These are phyloP conservation scores for Bugula neritina DNA, from an alignment of 2,888 invertebrate species.

Conservation along the genomic window DNA sequence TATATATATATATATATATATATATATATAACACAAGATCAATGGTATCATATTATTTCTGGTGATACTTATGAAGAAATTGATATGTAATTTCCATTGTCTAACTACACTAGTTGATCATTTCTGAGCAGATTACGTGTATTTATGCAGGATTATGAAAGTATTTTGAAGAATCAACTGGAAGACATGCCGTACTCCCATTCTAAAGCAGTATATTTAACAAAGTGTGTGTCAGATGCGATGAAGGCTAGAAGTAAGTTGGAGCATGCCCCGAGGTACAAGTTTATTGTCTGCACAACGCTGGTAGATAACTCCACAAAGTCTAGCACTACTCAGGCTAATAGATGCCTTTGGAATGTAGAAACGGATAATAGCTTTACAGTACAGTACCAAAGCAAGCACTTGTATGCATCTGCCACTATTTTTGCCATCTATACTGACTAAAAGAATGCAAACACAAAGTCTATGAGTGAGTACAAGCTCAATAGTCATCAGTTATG, in stretches of 20 bases:
- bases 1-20: no score
- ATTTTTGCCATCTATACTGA: conserved; percentile 1
- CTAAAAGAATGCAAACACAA: conserved; percentile 52
- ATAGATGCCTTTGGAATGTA: conserved; percentile 5
- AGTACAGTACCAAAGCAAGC: background rate
- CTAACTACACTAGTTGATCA: no score
- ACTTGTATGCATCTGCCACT: background rate
- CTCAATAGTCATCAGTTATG: no score
- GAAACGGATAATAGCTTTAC: background rate
- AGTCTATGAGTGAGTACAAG: no score
- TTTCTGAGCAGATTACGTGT: no score
- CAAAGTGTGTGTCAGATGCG: background rate
- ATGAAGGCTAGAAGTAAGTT: conserved; percentile 4
- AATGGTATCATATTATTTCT: no score
- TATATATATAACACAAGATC: no score
- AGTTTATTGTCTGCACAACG: background rate
- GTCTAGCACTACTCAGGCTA: background rate
- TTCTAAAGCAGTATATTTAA: background rate
- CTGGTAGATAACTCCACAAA: background rate
- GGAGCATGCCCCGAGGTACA: conserved; percentile 3
- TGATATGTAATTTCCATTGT: no score
- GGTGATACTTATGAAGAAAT: no score
- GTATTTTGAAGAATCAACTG: background rate
- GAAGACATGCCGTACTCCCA: background rate
- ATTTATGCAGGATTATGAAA: conserved; percentile 8